Conservation (phyloP, 2,113 vertebrate species). For the Oryctolagus cuniculus region DNA sequence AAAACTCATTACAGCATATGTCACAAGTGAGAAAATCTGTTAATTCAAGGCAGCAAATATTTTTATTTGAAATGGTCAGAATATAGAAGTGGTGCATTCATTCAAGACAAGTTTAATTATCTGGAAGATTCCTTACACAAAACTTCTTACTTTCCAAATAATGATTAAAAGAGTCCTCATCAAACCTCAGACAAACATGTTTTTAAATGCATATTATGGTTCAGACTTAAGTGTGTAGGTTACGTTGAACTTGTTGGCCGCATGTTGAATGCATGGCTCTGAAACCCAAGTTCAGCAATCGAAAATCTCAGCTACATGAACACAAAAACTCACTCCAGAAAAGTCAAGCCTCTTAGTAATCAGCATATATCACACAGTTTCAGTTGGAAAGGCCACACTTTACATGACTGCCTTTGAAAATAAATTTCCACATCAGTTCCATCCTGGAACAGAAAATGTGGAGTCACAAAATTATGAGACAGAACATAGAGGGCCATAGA, state of each 20-base stretch:
- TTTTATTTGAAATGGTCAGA: not conserved
- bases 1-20: not conserved
- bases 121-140: slow-evolving; percentile 9
- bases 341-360: not conserved
- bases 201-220: not conserved
- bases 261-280: not conserved
- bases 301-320: not conserved
- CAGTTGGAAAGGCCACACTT: not conserved
- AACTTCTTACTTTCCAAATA: slow-evolving; percentile 18
- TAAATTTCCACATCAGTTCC: not conserved
- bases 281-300: not conserved
- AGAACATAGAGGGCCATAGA: not conserved
- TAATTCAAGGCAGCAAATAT: not conserved
- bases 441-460: not conserved
- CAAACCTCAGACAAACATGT: not conserved
- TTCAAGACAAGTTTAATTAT: not conserved
- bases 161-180: not conserved
- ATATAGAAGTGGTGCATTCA: not conserved
- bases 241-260: not conserved
- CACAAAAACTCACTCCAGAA: not conserved
- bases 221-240: no score
- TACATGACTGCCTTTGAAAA: not conserved
- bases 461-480: not conserved
- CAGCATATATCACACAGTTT: not conserved
- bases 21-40: not conserved